Evolutionary conservation across 2,113 vertebrate species (phyloP).

Genomic region (Talpa occidentalis): DNA sequence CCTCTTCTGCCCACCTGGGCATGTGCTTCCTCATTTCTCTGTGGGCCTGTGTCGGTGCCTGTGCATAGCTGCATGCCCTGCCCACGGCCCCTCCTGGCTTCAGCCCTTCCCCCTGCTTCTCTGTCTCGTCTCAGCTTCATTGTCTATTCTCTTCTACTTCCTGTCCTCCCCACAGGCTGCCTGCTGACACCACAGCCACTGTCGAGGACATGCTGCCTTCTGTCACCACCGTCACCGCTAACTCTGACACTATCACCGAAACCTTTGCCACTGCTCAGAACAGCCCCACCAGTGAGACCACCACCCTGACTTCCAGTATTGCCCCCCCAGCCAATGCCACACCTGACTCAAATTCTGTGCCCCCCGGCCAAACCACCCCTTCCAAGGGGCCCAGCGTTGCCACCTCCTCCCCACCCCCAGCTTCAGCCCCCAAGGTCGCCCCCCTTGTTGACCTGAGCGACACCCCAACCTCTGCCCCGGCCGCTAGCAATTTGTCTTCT

Average conservation of each 20-base stretch:
- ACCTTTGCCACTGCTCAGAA: slow-evolving; percentile 96
- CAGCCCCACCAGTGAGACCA: slow-evolving; percentile 98
- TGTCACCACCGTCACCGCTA: slow-evolving; percentile 93
- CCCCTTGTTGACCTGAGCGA: slow-evolving; percentile 96
- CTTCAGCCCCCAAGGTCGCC: slow-evolving; percentile 88
- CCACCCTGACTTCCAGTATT: slow-evolving; percentile 95
- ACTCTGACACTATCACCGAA: slow-evolving; percentile 97
- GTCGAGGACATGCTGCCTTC: slow-evolving; percentile 98
- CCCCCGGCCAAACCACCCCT: slow-evolving; percentile 84
- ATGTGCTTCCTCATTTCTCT: slow-evolving; percentile 63
- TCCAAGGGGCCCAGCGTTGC: slow-evolving; percentile 81
- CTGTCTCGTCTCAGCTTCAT: slow-evolving; percentile 85
- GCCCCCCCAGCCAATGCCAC: slow-evolving; percentile 87
- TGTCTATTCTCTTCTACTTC: slow-evolving; percentile 92
- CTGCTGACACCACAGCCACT: slow-evolving; percentile 91
- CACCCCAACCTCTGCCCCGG: slow-evolving; percentile 81
- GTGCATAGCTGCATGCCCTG: slow-evolving; percentile 57
- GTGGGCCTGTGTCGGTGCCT: slow-evolving; percentile 71
- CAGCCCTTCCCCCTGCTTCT: slow-evolving; percentile 72
- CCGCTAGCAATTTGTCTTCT: slow-evolving; percentile 82
- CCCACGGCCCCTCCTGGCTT: slow-evolving; percentile 50
- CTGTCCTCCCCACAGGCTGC: slow-evolving; percentile 94
- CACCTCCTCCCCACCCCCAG: slow-evolving; percentile 82
- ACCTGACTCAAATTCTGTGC: slow-evolving; percentile 87
- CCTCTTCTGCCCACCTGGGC: slow-evolving; percentile 67